Evolutionary conservation across 2,888 invertebrate species (phyloP).

Genomic region (Autographa pulchrina): DNA sequence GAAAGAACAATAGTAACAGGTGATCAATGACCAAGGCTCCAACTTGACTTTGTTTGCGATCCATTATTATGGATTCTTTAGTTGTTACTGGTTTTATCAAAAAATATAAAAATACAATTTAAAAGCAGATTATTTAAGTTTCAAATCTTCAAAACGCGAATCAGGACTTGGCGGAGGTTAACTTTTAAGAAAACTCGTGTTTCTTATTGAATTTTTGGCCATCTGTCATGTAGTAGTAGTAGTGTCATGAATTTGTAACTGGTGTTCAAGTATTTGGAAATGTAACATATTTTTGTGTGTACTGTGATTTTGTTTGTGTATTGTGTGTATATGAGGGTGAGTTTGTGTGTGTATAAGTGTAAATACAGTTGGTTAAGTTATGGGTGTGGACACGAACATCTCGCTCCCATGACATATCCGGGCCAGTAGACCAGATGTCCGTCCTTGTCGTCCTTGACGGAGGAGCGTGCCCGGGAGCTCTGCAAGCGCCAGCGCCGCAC

Average conservation of each 20-base stretch:
- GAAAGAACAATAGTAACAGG: constrained; percentile 41
- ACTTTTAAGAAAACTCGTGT: constrained; percentile 46
- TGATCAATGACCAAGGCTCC: constrained; percentile 70
- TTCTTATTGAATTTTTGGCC: constrained; percentile 49
- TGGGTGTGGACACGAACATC: constrained; percentile 98
- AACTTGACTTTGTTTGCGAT: constrained; percentile 72
- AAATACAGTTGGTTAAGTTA: constrained; percentile 78
- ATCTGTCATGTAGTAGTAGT: constrained; percentile 50
- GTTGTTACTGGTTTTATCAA: constrained; percentile 56
- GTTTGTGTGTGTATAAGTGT: constrained; percentile 44
- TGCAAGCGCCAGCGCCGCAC: constrained; percentile 84
- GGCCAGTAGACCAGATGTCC: constrained; percentile 99
- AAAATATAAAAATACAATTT: constrained; percentile 57
- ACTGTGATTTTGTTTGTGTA: constrained; percentile 39
- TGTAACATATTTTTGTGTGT: constrained; percentile 50
- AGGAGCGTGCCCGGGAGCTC: constrained; percentile 95
- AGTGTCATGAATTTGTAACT: constrained; percentile 46
- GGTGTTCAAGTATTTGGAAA: constrained; percentile 43
- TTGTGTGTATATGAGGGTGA: constrained; percentile 45
- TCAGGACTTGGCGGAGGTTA: constrained; percentile 59
- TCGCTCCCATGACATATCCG: constrained; percentile 99
- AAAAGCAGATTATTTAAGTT: constrained; percentile 56
- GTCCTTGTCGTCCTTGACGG: constrained; percentile 99
- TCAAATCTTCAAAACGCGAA: constrained; percentile 65
- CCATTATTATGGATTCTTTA: constrained; percentile 43